These are phyloP conservation scores for Spea bombifrons DNA, from an alignment of 2,113 vertebrate genomes.

Conservation along the genomic window DNA sequence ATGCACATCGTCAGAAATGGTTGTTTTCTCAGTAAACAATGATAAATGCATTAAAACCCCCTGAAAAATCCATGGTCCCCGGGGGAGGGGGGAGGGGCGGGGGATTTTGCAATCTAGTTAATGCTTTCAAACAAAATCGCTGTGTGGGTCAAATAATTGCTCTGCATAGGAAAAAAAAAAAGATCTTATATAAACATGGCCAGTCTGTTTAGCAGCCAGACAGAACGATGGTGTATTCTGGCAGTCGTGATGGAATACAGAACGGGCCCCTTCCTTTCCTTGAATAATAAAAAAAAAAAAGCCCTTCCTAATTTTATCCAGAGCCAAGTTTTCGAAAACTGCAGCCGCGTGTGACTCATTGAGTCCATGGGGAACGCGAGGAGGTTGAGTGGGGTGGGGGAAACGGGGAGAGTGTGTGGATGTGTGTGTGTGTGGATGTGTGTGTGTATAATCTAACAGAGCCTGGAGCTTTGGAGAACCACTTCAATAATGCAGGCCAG, in stretches of 20 bases:
- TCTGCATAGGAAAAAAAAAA: background rate
- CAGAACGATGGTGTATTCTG: slow-evolving; percentile 54
- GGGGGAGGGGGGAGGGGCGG: background rate
- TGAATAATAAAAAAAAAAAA: slow-evolving; percentile 63
- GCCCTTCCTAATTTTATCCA: slow-evolving; percentile 70
- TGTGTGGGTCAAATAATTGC: slow-evolving; percentile 23
- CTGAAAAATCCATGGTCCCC: slow-evolving; percentile 7
- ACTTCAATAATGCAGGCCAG: slow-evolving; percentile 90
- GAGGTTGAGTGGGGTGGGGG: slow-evolving; percentile 47
- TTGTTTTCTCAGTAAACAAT: background rate
- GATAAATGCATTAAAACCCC: slow-evolving; percentile 9
- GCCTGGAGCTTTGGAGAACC: slow-evolving; percentile 75
- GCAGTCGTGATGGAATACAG: slow-evolving; percentile 52
- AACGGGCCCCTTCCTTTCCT: slow-evolving; percentile 58
- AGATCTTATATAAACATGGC: slow-evolving; percentile 50
- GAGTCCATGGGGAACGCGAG: slow-evolving; percentile 61
- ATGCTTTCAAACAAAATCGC: slow-evolving; percentile 19
- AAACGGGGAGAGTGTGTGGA: slow-evolving; percentile 31
- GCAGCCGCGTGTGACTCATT: slow-evolving; percentile 63
- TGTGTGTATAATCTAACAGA: slow-evolving; percentile 66
- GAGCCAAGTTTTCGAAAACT: slow-evolving; percentile 64
- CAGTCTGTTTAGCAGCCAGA: slow-evolving; percentile 49
- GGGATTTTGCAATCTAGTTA: slow-evolving; percentile 11
- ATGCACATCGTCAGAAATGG: background rate
- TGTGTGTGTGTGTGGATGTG: slow-evolving; percentile 42